Conservation (phyloP, 2,113 vertebrate genomes). For the Chamaea fasciata region DNA sequence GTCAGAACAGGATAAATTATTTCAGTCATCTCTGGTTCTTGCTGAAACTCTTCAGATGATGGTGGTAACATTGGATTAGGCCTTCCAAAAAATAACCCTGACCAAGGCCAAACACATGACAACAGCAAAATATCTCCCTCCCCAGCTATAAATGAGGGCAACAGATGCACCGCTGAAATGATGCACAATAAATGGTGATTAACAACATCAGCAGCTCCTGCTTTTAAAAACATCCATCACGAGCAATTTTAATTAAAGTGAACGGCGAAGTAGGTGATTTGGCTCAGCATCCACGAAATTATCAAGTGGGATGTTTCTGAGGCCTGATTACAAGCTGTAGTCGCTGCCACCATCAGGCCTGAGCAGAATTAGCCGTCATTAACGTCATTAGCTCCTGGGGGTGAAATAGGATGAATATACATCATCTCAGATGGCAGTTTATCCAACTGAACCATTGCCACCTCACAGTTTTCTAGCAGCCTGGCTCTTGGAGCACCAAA, state of each 20-base stretch:
- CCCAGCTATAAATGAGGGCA: not conserved
- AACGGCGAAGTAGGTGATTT: not conserved
- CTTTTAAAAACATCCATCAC: not conserved
- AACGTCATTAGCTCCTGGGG: not conserved
- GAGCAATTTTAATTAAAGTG: conserved; percentile 29
- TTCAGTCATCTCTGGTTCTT: not conserved
- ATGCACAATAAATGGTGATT: not conserved
- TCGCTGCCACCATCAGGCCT: not conserved
- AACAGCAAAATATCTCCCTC: not conserved
- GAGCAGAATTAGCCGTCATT: conserved; percentile 19
- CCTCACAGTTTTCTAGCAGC: not conserved
- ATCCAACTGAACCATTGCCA: not conserved
- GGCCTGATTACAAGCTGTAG: not conserved
- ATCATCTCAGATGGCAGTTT: not conserved
- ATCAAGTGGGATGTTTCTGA: not conserved
- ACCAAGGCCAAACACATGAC: not conserved
- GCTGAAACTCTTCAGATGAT: not conserved
- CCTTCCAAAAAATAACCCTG: not conserved
- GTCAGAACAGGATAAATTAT: not conserved
- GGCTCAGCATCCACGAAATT: not conserved
- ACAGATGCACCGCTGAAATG: not conserved
- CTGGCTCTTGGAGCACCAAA: not conserved
- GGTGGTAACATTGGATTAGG: not conserved
- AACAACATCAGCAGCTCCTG: not conserved
- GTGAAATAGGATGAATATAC: not conserved